Percentiles rank a stretch among this genome's conserved stretches.
These are phyloP conservation scores for Nasonovia ribisnigri DNA, from an alignment of 2,888 invertebrate genomes.

Conservation along the genomic window DNA sequence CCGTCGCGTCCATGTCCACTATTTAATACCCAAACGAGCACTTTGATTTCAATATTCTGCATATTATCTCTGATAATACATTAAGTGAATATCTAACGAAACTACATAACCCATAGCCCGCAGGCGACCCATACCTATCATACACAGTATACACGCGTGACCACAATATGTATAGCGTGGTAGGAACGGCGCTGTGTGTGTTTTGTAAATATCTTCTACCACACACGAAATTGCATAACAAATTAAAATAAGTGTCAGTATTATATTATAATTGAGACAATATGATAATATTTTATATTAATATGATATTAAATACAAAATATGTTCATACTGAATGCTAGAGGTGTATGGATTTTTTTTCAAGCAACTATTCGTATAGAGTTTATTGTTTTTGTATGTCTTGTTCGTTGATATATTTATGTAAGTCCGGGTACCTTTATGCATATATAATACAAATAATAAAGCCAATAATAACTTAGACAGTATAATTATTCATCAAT, in stretches of 20 bases:
- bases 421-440: neutral
- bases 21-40: neutral
- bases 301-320: neutral
- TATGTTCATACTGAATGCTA: neutral
- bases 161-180: neutral
- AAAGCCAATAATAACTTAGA: neutral
- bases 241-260: neutral
- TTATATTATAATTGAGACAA: neutral
- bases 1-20: neutral
- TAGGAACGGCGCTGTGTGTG: neutral
- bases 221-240: neutral
- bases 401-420: neutral
- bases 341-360: neutral
- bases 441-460: neutral
- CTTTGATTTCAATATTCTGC: slow-evolving; percentile 15
- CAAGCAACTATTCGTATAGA: neutral
- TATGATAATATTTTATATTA: neutral
- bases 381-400: neutral
- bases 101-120: neutral
- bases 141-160: neutral
- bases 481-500: neutral
- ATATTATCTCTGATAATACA: neutral
- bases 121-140: neutral
- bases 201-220: neutral
- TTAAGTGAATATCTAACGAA: neutral